A percentile compares a stretch with the other conserved stretches of the same genome.
Evolutionary conservation across 2,797 vertebrate genomes (phyloP).

Genomic region (Tarsius wallacei): DNA sequence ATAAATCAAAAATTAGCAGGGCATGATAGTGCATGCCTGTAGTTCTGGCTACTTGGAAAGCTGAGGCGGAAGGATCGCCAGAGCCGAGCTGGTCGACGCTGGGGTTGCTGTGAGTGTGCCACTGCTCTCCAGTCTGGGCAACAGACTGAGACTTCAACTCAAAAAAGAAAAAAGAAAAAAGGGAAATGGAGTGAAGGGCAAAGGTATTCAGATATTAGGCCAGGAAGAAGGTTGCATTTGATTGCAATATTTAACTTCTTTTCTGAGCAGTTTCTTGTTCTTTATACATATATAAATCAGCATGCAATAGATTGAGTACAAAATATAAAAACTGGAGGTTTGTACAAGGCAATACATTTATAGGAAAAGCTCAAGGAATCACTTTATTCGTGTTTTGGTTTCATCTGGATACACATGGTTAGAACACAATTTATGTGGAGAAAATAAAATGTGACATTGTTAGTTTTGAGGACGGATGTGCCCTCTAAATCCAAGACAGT

Average conservation of each 20-base stretch:
- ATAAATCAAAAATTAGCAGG: too few species aligned
- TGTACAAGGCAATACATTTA: conserved; percentile 73
- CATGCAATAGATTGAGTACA: conserved; percentile 26
- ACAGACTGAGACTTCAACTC: too few species aligned
- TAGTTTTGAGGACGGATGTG: conserved; percentile 71
- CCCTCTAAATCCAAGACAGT: conserved; percentile 67
- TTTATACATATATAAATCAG: conserved; percentile 62
- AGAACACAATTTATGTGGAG: conserved; percentile 76
- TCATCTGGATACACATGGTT: conserved; percentile 73
- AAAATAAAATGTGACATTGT: conserved; percentile 81
- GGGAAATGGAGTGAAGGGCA: neutral
- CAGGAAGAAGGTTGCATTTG: conserved; percentile 29
- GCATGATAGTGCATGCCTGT: too few species aligned
- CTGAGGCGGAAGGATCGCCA: too few species aligned
- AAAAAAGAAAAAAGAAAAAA: too few species aligned
- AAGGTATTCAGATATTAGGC: neutral
- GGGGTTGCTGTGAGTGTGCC: too few species aligned
- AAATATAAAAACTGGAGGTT: conserved; percentile 66
- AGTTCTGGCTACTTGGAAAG: too few species aligned
- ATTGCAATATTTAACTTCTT: conserved; percentile 53
- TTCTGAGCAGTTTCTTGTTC: conserved; percentile 22
- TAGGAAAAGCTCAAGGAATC: conserved; percentile 74
- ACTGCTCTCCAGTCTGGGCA: too few species aligned
- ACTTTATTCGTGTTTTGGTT: conserved; percentile 78
- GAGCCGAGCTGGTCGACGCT: too few species aligned